These are phyloP conservation scores for Thecocarcelia acutangulata DNA, from an alignment of 2,888 invertebrate species.

Conservation along the genomic window DNA sequence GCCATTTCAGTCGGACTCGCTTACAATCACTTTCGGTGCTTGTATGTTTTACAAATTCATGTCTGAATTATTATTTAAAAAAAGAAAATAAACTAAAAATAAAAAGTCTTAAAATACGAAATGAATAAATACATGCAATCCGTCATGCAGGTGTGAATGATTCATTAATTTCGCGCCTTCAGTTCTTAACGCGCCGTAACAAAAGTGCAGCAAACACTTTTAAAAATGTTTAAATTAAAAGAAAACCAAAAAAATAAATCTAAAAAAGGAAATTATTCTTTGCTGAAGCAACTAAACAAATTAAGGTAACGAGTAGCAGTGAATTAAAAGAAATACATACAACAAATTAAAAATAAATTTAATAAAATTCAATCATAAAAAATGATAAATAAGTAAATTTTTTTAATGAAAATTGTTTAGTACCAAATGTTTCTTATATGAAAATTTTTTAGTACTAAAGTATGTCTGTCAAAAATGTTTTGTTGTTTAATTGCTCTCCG, in stretches of 20 bases:
- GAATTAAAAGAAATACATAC: constrained; percentile 6
- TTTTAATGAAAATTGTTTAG: no score
- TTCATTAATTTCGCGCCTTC: constrained; percentile 81
- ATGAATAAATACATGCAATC: constrained; percentile 74
- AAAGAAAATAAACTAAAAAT: not conserved
- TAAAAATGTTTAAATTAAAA: constrained; percentile 45
- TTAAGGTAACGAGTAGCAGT: constrained; percentile 54
- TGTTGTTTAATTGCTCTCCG: no score
- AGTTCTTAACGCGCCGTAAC: constrained; percentile 69
- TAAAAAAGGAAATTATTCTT: constrained; percentile 26
- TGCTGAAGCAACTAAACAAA: constrained; percentile 33
- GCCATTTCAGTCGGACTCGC: constrained; percentile 69
- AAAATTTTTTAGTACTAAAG: no score
- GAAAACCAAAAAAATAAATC: constrained; percentile 14
- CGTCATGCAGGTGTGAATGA: constrained; percentile 81
- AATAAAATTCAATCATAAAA: no score
- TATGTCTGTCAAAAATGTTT: no score
- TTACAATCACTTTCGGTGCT: constrained; percentile 60
- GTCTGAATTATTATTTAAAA: constrained; percentile 39
- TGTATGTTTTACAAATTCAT: constrained; percentile 33
- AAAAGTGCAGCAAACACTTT: constrained; percentile 61
- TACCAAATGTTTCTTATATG: no score
- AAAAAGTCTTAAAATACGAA: constrained; percentile 57
- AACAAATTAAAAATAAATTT: not conserved
- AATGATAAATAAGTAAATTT: no score